A percentile compares a stretch with the other conserved stretches of the same genome.
phyloP scores from a whole-genome alignment of 2,113 vertebrate genomes.

The Pholis gunnellus region DNA sequence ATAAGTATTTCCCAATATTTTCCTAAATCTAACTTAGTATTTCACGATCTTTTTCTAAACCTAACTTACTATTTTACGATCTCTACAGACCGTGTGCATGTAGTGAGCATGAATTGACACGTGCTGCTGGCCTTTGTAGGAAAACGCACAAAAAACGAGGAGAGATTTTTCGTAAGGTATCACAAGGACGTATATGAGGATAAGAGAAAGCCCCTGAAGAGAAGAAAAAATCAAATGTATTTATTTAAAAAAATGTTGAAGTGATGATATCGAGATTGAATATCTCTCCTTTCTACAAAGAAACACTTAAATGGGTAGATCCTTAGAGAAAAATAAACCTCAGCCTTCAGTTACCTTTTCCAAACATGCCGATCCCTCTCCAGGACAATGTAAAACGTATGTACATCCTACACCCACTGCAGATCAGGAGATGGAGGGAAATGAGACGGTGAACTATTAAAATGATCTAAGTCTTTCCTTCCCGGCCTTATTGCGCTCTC shows the following conservation, averaged over 20 bases:
- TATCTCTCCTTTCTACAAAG: not conserved
- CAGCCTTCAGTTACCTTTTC: not conserved
- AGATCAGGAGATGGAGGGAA: conserved; percentile 13
- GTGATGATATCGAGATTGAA: not conserved
- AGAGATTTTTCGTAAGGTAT: too few species aligned
- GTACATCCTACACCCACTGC: conserved; percentile 1
- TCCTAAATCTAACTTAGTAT: too few species aligned
- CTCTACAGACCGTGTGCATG: too few species aligned
- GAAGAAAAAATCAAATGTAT: not conserved
- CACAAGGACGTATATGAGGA: too few species aligned
- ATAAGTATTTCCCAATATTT: too few species aligned
- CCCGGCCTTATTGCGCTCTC: not conserved
- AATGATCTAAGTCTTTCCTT: conserved; percentile 38
- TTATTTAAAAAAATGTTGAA: not conserved
- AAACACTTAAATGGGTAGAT: not conserved
- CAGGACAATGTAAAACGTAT: not conserved
- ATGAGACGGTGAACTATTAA: conserved; percentile 31
- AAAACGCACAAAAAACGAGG: too few species aligned
- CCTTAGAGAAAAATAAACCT: not conserved
- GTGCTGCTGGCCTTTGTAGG: too few species aligned
- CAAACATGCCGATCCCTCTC: not conserved
- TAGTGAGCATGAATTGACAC: too few species aligned
- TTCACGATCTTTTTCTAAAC: too few species aligned
- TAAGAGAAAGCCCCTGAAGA: too few species aligned
- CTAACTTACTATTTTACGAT: too few species aligned